Percentiles rank a stretch among this genome's conserved stretches.
Conservation (phyloP, 1,140 invertebrate species). For the Zaprionus vittiger region DNA sequence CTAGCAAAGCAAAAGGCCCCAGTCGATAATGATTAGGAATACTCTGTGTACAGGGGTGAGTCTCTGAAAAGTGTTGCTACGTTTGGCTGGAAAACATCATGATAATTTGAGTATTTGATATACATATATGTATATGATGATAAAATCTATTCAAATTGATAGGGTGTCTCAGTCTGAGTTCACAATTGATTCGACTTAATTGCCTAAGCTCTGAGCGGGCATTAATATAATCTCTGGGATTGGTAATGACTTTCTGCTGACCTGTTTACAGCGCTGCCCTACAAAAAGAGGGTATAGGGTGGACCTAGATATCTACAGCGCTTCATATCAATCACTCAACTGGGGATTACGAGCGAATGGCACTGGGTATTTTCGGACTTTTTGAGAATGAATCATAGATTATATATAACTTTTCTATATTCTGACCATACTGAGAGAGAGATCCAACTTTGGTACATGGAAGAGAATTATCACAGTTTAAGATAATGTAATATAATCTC, state of each 20-base stretch:
- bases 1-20: background rate
- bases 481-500: background rate
- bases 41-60: constrained; percentile 3
- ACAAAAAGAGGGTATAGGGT: background rate
- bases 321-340: constrained; percentile 1
- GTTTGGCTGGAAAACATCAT: background rate
- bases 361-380: background rate
- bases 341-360: background rate
- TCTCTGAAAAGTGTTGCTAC: background rate
- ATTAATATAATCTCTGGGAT: background rate
- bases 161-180: background rate
- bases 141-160: background rate
- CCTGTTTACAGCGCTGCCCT: background rate
- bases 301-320: background rate
- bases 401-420: background rate
- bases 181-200: background rate
- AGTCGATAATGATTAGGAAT: constrained; percentile 10
- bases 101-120: background rate
- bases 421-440: background rate
- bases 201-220: background rate
- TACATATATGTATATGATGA: background rate
- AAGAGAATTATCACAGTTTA: background rate
- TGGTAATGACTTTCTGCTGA: background rate
- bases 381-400: background rate
- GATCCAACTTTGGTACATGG: background rate